Base-by-base conservation (phyloP, 1,140 invertebrate species). In the Nilaparvata lugens region DNA sequence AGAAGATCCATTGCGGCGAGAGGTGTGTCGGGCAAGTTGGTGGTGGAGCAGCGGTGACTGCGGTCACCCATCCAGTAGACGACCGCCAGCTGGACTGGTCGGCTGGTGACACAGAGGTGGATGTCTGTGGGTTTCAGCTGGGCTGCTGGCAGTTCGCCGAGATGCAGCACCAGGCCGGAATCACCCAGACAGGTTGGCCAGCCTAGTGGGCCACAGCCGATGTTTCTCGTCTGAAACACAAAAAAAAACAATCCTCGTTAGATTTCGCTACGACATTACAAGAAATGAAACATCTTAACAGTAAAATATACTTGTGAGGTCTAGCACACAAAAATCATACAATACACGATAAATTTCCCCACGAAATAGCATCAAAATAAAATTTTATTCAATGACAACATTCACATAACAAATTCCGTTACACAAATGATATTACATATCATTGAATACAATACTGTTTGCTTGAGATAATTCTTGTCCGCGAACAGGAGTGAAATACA, bases 121-220 rank as follows among this genome's bases (percentile, higher is more conserved):
- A 73, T 75, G 75, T 78, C 77, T 68, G 74, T 73, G 59, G 73
- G 69, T 62, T 75, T 71, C 57, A 77, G 71, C 25, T 73, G 70
- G 58, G 75, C 75, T 61, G 74, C 71, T 59, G 76, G 75, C 62
- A 77, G 69, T 61, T 76, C 75, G 18, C 75, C 76, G 52, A 78
- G 70, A 61, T 75, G 74, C 48, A 77, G 68, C 59, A 75, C 67
- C 52, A 78, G 68, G 28, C 74, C 75, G 56, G 70, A 71, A 14
- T 68, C 70, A 38, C 72, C 73, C 42, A 78, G 68, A 48, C 74
- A 74, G 64, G 78, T 65, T 7, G 77, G 77, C 77, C 77, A 78
- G 54, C 76, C 76, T 24, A 71, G 66, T 6, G 76, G 76, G 52
- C 70, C 69, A 56, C 74, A 69, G 52, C 71, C 73, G 61, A 76